Conservation (phyloP, 2,888 invertebrate species). For the Mesochorus sp. region DNA sequence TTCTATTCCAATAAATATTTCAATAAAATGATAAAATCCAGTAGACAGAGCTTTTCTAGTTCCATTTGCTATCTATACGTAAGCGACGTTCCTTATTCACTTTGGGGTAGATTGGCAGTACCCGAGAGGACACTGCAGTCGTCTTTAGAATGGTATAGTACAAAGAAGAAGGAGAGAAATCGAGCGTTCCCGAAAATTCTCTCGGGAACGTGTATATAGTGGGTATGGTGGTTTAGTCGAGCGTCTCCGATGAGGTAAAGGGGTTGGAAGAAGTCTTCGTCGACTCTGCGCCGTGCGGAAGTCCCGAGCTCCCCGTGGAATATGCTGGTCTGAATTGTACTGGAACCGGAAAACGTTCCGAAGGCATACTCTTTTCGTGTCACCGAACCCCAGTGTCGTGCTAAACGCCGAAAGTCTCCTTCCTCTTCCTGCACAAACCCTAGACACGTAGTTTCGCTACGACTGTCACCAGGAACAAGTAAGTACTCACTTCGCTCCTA, state of each 20-base stretch:
- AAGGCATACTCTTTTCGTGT: constrained; percentile 67
- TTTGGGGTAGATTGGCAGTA: constrained; percentile 20
- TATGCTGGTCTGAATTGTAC: constrained; percentile 68
- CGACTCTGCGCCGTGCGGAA: constrained; percentile 55
- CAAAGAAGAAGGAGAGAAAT: constrained; percentile 16
- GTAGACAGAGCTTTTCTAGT: not conserved
- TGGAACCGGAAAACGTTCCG: constrained; percentile 72
- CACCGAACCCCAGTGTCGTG: constrained; percentile 61
- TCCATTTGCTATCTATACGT: not conserved
- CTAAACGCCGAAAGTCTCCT: constrained; percentile 49
- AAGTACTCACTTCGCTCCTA: too few species aligned
- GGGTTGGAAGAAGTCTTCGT: constrained; percentile 48
- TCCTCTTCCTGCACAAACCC: constrained; percentile 22
- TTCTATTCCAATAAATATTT: too few species aligned
- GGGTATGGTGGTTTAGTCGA: constrained; percentile 32
- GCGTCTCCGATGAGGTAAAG: constrained; percentile 36
- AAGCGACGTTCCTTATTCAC: constrained; percentile 41
- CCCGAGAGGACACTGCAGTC: constrained; percentile 33
- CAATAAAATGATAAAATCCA: too few species aligned
- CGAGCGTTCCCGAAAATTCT: constrained; percentile 46
- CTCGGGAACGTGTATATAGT: constrained; percentile 29
- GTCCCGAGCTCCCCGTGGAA: constrained; percentile 65
- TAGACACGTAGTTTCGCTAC: too few species aligned
- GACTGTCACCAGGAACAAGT: too few species aligned
- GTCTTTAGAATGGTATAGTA: not conserved